Conservation (phyloP, 2,888 invertebrate species). For the Lymantria monacha region DNA sequence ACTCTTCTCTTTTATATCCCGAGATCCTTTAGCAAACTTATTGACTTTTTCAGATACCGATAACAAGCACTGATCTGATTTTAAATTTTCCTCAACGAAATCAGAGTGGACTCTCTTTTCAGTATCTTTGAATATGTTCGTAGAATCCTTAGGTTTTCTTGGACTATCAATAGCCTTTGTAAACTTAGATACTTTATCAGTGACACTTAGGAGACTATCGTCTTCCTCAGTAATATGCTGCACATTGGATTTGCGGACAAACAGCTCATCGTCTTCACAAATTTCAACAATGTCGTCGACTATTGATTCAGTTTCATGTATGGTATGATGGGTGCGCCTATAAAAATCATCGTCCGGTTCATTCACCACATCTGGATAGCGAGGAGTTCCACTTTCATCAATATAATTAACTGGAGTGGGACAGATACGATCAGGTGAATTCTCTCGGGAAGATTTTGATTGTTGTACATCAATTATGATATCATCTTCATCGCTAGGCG, state of each 20-base stretch:
- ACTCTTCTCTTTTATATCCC: constrained; percentile 61
- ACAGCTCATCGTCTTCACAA: constrained; percentile 76
- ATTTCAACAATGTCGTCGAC: constrained; percentile 82
- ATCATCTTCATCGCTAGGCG: constrained; percentile 79
- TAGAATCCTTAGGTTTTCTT: constrained; percentile 50
- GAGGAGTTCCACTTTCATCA: constrained; percentile 83
- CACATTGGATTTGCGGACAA: constrained; percentile 57
- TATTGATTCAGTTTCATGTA: constrained; percentile 84
- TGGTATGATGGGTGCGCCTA: constrained; percentile 62
- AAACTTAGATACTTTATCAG: constrained; percentile 81
- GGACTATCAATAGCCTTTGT: constrained; percentile 63
- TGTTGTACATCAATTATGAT: constrained; percentile 86
- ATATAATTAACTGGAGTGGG: constrained; percentile 84
- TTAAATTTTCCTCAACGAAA: constrained; percentile 72
- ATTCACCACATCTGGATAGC: constrained; percentile 88
- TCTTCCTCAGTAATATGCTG: constrained; percentile 67
- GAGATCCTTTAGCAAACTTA: constrained; percentile 82
- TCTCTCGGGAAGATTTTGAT: constrained; percentile 89
- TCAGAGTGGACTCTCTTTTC: constrained; percentile 74
- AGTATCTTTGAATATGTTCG: constrained; percentile 52
- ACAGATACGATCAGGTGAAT: constrained; percentile 87
- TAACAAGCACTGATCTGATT: constrained; percentile 84
- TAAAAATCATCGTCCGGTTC: constrained; percentile 87
- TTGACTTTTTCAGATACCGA: constrained; percentile 87
- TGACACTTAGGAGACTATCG: constrained; percentile 79